Percentiles rank a stretch among this genome's conserved stretches.
Evolutionary conservation across 2,888 invertebrate species (phyloP).

Genomic region (Corbicula japonica): DNA sequence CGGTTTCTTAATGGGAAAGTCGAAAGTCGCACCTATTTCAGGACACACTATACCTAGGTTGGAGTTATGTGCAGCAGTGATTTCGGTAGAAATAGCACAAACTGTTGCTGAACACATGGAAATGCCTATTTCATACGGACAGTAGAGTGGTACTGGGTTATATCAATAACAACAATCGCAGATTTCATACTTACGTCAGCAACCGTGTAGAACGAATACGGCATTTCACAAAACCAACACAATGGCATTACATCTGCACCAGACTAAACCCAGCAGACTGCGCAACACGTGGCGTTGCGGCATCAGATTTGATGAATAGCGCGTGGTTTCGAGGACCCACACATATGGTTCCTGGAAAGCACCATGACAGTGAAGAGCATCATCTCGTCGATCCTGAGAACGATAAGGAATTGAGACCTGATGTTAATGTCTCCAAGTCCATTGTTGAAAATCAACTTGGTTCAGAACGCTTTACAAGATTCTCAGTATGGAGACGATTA

Average conservation of each 20-base stretch:
- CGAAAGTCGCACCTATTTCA: constrained; percentile 52
- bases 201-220: constrained; percentile 61
- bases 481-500: constrained; percentile 31
- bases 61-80: constrained; percentile 59
- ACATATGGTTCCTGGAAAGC: constrained; percentile 13
- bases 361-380: neutral
- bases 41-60: constrained; percentile 60
- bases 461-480: constrained; percentile 22
- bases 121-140: neutral
- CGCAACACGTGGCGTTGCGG: constrained; percentile 47
- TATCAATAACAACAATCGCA: constrained; percentile 49
- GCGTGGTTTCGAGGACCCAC: constrained; percentile 52
- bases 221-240: constrained; percentile 31
- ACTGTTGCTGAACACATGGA: constrained; percentile 37
- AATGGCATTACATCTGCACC: constrained; percentile 63
- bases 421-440: constrained; percentile 22
- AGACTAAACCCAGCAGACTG: constrained; percentile 62
- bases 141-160: constrained; percentile 59
- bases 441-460: constrained; percentile 10
- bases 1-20: constrained; percentile 59
- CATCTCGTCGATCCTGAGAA: constrained; percentile 15
- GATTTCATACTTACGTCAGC: constrained; percentile 67
- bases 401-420: constrained; percentile 28
- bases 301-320: constrained; percentile 32
- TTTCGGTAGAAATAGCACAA: constrained; percentile 56